phyloP scores from a whole-genome alignment of 2,113 vertebrate genomes.

The Thalassoma bifasciatum region DNA sequence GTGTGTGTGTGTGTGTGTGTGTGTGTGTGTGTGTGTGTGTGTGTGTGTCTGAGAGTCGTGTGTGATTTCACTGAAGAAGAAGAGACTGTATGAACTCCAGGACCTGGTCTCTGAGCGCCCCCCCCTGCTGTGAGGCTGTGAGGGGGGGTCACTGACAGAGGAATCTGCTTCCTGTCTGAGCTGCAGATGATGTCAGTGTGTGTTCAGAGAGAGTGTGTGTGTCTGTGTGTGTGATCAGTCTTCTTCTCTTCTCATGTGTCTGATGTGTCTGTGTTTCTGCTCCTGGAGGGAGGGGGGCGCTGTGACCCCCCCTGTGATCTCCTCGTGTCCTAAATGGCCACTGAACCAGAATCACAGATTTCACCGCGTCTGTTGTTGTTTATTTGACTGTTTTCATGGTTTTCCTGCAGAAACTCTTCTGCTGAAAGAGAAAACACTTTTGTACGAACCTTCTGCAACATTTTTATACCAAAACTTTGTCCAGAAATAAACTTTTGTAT shows the following conservation, averaged over 20 bases:
- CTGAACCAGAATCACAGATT: slow-evolving; percentile 78
- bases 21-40: too few relatives aligned
- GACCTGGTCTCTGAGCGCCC: slow-evolving; percentile 26
- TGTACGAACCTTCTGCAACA: slow-evolving; percentile 26
- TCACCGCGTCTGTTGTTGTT: slow-evolving; percentile 55
- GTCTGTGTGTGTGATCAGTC: slow-evolving; percentile 31
- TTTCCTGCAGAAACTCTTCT: slow-evolving; percentile 47
- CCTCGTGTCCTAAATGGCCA: slow-evolving; percentile 73
- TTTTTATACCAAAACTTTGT: slow-evolving; percentile 67
- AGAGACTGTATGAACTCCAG: slow-evolving; percentile 26
- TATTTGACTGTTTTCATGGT: slow-evolving; percentile 23
- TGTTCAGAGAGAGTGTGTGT: slow-evolving; percentile 34
- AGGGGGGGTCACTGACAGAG: slow-evolving; percentile 38
- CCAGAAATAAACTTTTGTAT: slow-evolving; percentile 72
- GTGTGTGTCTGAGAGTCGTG: slow-evolving; percentile 42
- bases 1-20: too few relatives aligned
- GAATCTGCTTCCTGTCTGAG: slow-evolving; percentile 46
- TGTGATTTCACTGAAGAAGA: slow-evolving; percentile 46
- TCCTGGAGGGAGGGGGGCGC: slow-evolving; percentile 70
- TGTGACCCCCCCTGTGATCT: slow-evolving; percentile 65
- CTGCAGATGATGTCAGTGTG: slow-evolving; percentile 69
- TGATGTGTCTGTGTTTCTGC: slow-evolving; percentile 26
- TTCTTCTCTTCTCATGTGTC: slow-evolving; percentile 6
- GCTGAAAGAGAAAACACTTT: slow-evolving; percentile 32
- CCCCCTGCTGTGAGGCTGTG: too few relatives aligned